These are phyloP conservation scores for Amazona vittata DNA, from an alignment of 2,113 vertebrate species.

Conservation along the genomic window DNA sequence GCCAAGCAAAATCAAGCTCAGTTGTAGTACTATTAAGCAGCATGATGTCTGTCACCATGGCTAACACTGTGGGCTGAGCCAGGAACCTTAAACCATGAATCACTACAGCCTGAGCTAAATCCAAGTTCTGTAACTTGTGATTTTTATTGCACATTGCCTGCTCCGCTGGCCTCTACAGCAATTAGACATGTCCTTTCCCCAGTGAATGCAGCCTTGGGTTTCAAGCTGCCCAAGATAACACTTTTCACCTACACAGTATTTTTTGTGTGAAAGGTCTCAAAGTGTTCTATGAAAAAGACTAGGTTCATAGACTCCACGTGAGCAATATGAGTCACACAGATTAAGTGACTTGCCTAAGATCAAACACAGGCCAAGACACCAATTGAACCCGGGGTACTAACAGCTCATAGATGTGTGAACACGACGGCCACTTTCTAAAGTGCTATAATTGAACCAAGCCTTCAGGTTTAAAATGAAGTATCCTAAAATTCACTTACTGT, in stretches of 20 bases:
- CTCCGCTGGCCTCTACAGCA: background rate
- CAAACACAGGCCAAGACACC: background rate
- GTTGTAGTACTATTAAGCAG: constrained; percentile 16
- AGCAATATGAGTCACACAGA: background rate
- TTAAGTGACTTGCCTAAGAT: background rate
- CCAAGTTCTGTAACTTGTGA: background rate
- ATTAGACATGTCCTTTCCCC: background rate
- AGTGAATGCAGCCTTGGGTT: background rate
- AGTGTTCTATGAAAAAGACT: background rate
- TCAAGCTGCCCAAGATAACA: background rate
- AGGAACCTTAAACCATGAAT: constrained; percentile 47
- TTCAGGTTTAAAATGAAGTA: background rate
- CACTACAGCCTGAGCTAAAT: constrained; percentile 30
- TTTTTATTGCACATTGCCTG: background rate
- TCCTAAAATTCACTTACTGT: background rate
- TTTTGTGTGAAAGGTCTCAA: background rate
- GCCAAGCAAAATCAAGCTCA: background rate
- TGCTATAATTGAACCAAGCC: background rate
- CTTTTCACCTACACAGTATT: background rate
- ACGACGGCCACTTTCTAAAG: background rate
- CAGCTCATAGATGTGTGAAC: background rate
- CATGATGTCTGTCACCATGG: constrained; percentile 10
- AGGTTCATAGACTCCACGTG: background rate
- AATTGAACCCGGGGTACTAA: background rate
- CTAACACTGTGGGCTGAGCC: constrained; percentile 5